These are phyloP conservation scores for Notoglanidium macrostoma DNA, from an alignment of 2,797 vertebrate species.

Conservation along the genomic window DNA sequence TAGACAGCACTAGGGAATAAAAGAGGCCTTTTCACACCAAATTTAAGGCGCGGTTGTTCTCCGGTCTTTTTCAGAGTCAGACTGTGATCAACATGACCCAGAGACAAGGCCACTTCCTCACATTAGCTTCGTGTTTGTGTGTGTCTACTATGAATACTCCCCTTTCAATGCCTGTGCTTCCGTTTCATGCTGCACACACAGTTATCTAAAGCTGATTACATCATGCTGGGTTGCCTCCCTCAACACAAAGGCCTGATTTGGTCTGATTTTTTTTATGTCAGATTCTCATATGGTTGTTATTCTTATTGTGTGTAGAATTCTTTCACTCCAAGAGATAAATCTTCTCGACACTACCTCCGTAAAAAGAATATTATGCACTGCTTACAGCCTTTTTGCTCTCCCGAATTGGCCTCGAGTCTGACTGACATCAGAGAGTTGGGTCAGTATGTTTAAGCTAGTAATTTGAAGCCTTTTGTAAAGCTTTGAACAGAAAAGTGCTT, in stretches of 20 bases:
- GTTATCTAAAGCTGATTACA: conserved; percentile 35
- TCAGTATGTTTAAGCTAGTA: neutral
- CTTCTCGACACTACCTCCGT: neutral
- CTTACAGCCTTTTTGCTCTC: conserved; percentile 7
- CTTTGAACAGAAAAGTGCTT: neutral
- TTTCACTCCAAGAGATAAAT: neutral
- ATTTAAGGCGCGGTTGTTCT: conserved; percentile 18
- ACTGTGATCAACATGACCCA: conserved; percentile 14
- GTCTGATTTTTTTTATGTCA: neutral
- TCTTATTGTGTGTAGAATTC: neutral
- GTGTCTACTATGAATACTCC: conserved; percentile 12
- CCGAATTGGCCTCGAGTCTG: neutral
- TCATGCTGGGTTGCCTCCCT: neutral
- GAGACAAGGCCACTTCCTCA: conserved; percentile 30
- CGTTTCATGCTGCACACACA: neutral
- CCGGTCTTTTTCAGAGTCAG: conserved; percentile 23
- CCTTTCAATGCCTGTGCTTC: conserved; percentile 20
- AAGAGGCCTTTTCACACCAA: conserved; percentile 21
- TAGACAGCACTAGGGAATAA: neutral
- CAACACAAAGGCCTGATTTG: neutral
- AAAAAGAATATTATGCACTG: neutral
- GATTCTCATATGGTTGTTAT: neutral
- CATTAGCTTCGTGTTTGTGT: neutral
- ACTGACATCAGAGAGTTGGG: neutral
- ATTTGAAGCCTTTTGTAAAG: neutral